Conservation (phyloP, 2,113 vertebrate species). For the Theristicus caerulescens region DNA sequence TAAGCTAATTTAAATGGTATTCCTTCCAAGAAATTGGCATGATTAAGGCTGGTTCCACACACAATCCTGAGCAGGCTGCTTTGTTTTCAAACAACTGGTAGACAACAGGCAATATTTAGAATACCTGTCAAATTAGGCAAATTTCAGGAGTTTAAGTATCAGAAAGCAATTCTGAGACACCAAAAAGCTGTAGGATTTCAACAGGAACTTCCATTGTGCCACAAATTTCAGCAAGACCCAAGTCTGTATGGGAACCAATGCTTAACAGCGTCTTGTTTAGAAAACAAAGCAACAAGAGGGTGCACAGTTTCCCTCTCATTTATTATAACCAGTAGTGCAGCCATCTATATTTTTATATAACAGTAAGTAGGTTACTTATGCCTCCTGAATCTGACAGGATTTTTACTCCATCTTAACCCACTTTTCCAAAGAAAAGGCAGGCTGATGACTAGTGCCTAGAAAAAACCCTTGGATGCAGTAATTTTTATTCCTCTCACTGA, state of each 20-base stretch:
- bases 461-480: background rate
- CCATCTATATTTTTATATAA: background rate
- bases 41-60: background rate
- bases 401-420: background rate
- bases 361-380: background rate
- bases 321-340: background rate
- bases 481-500: background rate
- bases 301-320: background rate
- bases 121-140: background rate
- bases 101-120: background rate
- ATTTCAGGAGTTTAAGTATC: background rate
- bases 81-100: background rate
- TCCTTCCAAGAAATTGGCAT: background rate
- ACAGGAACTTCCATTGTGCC: rapidly evolving
- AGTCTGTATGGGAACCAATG: background rate
- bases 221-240: background rate
- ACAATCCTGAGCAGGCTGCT: background rate
- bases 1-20: background rate
- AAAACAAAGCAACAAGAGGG: background rate
- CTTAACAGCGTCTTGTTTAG: background rate
- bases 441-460: background rate
- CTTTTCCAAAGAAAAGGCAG: background rate
- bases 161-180: background rate
- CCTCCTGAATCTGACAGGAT: background rate
- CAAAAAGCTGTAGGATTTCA: background rate